Evolutionary conservation across 2,888 invertebrate species (phyloP).

Genomic region (Drosophila greeni): DNA sequence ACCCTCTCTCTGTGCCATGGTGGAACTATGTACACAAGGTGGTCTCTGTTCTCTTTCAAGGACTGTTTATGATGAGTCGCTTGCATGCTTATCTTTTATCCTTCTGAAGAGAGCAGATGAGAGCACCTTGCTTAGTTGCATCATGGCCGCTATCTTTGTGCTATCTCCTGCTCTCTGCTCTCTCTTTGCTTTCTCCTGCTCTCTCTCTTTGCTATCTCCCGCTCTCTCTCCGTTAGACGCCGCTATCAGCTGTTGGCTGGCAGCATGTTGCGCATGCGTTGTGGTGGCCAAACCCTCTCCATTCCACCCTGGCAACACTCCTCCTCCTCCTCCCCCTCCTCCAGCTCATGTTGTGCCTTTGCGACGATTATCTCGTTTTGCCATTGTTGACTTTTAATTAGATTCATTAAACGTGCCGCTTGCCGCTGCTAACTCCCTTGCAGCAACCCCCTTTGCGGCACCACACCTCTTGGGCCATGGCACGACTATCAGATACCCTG

Average conservation of each 20-base stretch:
- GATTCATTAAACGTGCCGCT: constrained; percentile 74
- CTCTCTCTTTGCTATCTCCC: constrained; percentile 22
- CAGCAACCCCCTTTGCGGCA: constrained; percentile 28
- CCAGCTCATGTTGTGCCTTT: constrained; percentile 32
- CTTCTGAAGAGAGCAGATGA: background rate
- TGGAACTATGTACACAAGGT: background rate
- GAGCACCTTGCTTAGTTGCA: background rate
- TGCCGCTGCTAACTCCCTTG: constrained; percentile 45
- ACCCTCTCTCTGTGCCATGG: constrained; percentile 2
- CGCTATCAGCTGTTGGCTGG: constrained; percentile 58
- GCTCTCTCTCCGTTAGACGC: constrained; percentile 19
- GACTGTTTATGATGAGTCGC: background rate
- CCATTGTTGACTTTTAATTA: constrained; percentile 77
- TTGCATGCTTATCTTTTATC: background rate
- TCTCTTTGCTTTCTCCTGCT: background rate
- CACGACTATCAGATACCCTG: constrained; percentile 35
- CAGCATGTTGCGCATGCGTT: constrained; percentile 66
- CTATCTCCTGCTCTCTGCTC: constrained; percentile 4
- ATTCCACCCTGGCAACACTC: constrained; percentile 8
- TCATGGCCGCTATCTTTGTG: background rate
- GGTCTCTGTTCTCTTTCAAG: background rate
- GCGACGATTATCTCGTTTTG: constrained; percentile 71
- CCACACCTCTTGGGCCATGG: background rate
- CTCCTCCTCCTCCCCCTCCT: constrained; percentile 2
- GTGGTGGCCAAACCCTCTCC: constrained; percentile 42